phyloP scores from a whole-genome alignment of 2,888 invertebrate genomes.

The Drosophila affinis region DNA sequence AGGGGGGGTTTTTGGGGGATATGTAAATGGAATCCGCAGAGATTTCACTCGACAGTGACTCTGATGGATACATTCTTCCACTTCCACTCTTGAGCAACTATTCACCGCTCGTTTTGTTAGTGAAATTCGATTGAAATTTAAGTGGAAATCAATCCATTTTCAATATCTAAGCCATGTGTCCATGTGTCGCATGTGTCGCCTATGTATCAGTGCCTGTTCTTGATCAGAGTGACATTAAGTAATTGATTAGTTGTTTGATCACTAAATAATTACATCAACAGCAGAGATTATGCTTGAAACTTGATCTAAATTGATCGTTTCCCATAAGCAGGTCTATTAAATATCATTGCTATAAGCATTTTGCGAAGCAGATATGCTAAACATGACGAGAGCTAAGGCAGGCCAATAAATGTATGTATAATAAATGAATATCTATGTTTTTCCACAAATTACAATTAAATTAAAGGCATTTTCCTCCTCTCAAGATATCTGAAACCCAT shows the following conservation, averaged over 20 bases:
- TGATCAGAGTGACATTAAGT: not conserved
- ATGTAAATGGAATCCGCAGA: not conserved
- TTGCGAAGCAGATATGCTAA: not conserved
- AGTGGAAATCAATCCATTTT: not conserved
- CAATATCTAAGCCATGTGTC: not conserved
- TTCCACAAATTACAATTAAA: not conserved
- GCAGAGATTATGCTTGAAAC: not conserved
- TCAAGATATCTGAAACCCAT: not conserved
- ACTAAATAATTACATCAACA: conserved; percentile 14
- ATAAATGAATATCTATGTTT: not conserved
- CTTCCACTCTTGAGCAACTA: too few relatives aligned
- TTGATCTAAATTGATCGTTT: conserved; percentile 18
- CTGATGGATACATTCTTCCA: not conserved
- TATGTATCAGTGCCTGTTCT: not conserved
- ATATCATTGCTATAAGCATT: not conserved
- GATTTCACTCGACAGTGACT: not conserved
- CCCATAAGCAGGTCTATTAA: not conserved
- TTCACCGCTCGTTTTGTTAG: too few relatives aligned
- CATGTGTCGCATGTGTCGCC: not conserved
- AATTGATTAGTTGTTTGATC: not conserved
- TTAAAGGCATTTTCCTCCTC: not conserved
- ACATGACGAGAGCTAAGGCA: conserved; percentile 5
- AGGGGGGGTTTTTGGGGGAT: not conserved
- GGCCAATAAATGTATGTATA: too few relatives aligned
- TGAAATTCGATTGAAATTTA: too few relatives aligned